Percentiles rank a stretch among this genome's conserved stretches.
Conservation (phyloP, 2,797 vertebrate genomes). For the Tympanoctomys barrerae region DNA sequence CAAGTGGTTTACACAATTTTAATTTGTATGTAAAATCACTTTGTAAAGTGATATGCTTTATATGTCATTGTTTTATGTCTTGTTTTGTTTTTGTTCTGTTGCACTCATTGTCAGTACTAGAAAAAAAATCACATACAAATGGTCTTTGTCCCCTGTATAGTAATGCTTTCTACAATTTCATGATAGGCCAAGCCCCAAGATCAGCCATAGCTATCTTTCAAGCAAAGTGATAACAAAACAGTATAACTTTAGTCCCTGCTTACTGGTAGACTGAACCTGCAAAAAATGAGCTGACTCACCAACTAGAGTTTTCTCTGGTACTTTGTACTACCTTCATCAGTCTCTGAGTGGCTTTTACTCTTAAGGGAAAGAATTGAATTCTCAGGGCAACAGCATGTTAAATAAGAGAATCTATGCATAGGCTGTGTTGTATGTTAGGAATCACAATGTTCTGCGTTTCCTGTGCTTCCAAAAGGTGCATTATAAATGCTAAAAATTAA, state of each 20-base stretch:
- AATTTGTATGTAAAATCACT: background rate
- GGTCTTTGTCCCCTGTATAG: background rate
- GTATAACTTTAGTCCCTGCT: background rate
- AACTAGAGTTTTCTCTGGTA: background rate
- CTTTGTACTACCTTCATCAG: background rate
- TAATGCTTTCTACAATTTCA: background rate
- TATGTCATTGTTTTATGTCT: background rate
- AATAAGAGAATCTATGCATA: background rate
- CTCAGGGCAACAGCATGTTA: background rate
- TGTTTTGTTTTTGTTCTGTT: background rate
- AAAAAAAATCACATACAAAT: background rate
- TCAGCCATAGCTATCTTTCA: background rate
- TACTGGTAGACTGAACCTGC: background rate
- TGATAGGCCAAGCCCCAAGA: background rate
- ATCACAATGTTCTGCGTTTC: constrained; percentile 29
- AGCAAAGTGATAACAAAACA: background rate
- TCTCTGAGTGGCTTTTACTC: background rate
- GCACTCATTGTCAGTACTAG: background rate
- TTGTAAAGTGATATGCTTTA: constrained; percentile 26
- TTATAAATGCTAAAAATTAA: constrained; percentile 85
- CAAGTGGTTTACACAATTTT: constrained; percentile 19
- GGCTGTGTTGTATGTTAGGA: background rate
- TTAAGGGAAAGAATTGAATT: background rate
- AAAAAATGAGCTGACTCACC: background rate
- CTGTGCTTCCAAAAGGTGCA: constrained; percentile 74